Evolutionary conservation across 92 coral and sea anemone genomes (phyloP).

Genomic region (Siderastrea siderea): DNA sequence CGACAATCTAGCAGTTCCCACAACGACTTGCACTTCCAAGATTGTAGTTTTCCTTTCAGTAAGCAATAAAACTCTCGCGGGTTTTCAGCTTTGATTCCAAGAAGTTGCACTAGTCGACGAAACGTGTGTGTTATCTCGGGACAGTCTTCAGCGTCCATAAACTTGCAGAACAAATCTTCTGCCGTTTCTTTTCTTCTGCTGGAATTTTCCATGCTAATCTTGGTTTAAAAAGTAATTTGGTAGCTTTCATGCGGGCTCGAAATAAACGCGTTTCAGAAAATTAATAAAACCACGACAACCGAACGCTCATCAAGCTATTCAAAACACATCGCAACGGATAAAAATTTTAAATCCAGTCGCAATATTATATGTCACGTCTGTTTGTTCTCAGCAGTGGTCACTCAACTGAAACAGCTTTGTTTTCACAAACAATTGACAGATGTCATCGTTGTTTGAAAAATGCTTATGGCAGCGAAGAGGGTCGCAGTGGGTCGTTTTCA

Average conservation of each 20-base stretch:
- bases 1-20: slow-evolving; percentile 95
- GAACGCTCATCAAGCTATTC: slow-evolving; percentile 25
- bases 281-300: slow-evolving; percentile 39
- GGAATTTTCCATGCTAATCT: slow-evolving; percentile 32
- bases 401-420: slow-evolving; percentile 45
- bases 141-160: slow-evolving; percentile 87
- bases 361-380: slow-evolving; percentile 55
- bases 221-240: background rate
- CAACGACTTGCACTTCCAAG: slow-evolving; percentile 94
- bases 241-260: slow-evolving; percentile 17
- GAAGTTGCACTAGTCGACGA: slow-evolving; percentile 83
- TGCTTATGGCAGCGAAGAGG: background rate
- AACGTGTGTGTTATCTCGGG: slow-evolving; percentile 86
- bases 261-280: slow-evolving; percentile 2
- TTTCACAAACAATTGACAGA: slow-evolving; percentile 41
- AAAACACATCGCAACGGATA: slow-evolving; percentile 51
- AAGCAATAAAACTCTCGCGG: slow-evolving; percentile 85
- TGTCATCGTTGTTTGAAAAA: slow-evolving; percentile 35
- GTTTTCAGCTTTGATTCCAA: slow-evolving; percentile 79
- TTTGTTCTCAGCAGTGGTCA: slow-evolving; percentile 42
- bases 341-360: slow-evolving; percentile 46
- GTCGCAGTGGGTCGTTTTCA: background rate
- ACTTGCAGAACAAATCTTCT: slow-evolving; percentile 86
- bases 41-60: slow-evolving; percentile 87
- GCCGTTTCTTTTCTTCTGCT: slow-evolving; percentile 42